A percentile compares a stretch with the other conserved stretches of the same genome.
These are phyloP conservation scores for Gisinianus flammeolus DNA, from an alignment of 2,888 invertebrate species.

Conservation along the genomic window DNA sequence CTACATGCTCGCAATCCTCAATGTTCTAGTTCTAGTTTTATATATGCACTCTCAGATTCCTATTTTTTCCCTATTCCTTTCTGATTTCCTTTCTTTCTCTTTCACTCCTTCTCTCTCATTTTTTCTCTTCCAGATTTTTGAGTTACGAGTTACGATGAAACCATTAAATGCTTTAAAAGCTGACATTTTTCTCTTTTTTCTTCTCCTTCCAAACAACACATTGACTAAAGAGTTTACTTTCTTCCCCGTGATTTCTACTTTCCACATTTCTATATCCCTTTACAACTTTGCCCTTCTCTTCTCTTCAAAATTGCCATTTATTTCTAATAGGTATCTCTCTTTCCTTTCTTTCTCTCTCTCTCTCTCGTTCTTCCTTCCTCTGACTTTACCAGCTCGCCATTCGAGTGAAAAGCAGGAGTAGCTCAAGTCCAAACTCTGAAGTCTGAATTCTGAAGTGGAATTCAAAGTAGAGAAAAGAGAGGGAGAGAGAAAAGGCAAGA, in stretches of 20 bases:
- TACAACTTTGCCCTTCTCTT: conserved; percentile 42
- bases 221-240: conserved; percentile 27
- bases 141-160: conserved; percentile 34
- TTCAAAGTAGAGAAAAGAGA: background rate
- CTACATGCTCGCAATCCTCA: background rate
- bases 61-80: background rate
- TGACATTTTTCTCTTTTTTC: conserved; percentile 39
- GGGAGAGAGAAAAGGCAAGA: conserved; percentile 29
- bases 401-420: conserved; percentile 1
- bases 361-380: background rate
- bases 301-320: conserved; percentile 39
- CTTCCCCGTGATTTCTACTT: conserved; percentile 25
- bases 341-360: conserved; percentile 6
- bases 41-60: background rate
- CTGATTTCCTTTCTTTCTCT: background rate
- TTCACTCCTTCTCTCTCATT: background rate
- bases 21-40: background rate
- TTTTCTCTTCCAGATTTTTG: conserved; percentile 20
- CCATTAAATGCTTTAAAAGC: conserved; percentile 41
- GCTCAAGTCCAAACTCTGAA: background rate
- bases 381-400: background rate
- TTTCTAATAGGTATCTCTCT: conserved; percentile 38
- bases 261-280: background rate
- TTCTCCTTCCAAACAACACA: conserved; percentile 36
- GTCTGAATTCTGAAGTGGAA: background rate